Base-by-base conservation (phyloP, 2,797 vertebrate species). In the Rhinatrema bivittatum region DNA sequence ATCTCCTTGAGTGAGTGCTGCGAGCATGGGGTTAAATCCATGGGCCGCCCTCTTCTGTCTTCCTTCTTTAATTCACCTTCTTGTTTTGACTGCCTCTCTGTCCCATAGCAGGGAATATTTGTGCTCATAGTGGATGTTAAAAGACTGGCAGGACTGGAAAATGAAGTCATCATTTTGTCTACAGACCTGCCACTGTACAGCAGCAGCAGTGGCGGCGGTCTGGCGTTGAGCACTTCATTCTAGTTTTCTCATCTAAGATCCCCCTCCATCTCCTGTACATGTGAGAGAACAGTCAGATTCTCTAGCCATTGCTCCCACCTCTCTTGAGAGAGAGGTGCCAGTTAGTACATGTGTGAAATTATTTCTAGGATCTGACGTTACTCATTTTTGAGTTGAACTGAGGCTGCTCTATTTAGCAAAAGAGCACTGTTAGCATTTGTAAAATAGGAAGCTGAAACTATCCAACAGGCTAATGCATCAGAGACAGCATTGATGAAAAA, bases 281-380 rank as follows among this genome's bases (percentile, higher is more conserved):
- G 12, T 6, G 11, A 47, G 42, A 44, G 50, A 27, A 44, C 53
- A 62, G 69, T 64, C 36, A 5, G 50, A 60, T 57, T 30, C 38
- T 25, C 0, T 29, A 20, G 39, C 36, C n/a, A n/a, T 52, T 48
- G 59, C 36, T 29, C 10, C 24, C 23, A 1, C 9, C 11, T 57
- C 39, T 62, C 42, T 33, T 9, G 33, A 53, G n/a, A n/a, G 35
- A 51, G n/a, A n/a, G 35, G 51, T 56, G 62, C 46, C 64, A 54
- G 41, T 51, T 58, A 9, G 24, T 4, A 45, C 19, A 30, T 7
- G 36, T 61, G 47, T 62, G 52, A 56, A 14, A 31, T 60, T 51
- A 42, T 24, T 53, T 46, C 36, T 54, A 49, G 53, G 49, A 40
- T 22, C 49, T 29, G 12, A 11, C 18, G 25, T 29, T 18, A 33